Conservation (phyloP, 2,888 invertebrate genomes). For the Caenorhabditis auriculariae region DNA sequence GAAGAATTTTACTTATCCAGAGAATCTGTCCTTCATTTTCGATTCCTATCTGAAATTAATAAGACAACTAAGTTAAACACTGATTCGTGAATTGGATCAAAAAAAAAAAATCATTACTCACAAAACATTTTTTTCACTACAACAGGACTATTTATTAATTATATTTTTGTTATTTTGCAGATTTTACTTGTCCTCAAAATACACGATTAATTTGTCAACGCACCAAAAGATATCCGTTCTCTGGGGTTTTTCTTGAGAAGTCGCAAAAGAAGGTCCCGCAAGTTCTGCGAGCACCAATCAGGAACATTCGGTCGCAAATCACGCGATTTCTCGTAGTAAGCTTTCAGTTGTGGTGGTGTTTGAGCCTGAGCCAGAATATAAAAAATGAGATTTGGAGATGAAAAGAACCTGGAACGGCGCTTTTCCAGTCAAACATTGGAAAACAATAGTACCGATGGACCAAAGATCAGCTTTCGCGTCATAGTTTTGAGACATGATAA, state of each 20-base stretch:
- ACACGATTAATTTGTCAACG: constrained; percentile 27
- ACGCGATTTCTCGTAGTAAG: constrained; percentile 89
- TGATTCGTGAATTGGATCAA: not conserved
- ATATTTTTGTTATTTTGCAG: not conserved
- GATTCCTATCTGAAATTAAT: not conserved
- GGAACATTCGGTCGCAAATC: constrained; percentile 75
- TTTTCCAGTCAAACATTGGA: constrained; percentile 95
- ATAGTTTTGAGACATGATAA: constrained; percentile 97
- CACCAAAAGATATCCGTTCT: constrained; percentile 89
- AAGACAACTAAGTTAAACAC: not conserved
- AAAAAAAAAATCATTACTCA: not conserved
- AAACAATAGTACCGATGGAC: constrained; percentile 97
- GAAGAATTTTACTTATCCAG: not conserved
- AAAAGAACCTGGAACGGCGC: constrained; percentile 80
- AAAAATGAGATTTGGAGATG: not conserved
- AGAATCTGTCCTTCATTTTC: not conserved
- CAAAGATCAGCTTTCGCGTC: constrained; percentile 98
- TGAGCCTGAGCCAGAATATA: constrained; percentile 75
- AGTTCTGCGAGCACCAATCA: constrained; percentile 83
- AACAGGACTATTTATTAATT: not conserved
- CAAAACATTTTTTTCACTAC: not conserved
- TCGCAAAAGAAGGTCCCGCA: constrained; percentile 79
- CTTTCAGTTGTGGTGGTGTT: constrained; percentile 93
- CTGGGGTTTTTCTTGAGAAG: constrained; percentile 84
- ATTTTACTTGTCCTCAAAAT: not conserved